phyloP scores from a whole-genome alignment of 1,140 invertebrate species.

The Elymnias hypermnestra region DNA sequence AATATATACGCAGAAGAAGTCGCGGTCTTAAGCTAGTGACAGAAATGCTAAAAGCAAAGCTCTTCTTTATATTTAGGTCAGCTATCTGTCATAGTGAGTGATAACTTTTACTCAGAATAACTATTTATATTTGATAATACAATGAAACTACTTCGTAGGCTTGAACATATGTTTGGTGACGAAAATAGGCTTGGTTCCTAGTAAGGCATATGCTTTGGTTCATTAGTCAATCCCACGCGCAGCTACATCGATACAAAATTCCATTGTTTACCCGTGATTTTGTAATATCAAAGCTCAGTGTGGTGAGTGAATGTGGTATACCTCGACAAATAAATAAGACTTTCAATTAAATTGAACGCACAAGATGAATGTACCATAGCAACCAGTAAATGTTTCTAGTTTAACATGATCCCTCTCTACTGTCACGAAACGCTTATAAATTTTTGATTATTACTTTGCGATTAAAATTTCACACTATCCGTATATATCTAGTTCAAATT shows the following conservation, averaged over 20 bases:
- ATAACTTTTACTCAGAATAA: neutral
- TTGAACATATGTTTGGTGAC: slow-evolving; percentile 8
- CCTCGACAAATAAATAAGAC: slow-evolving; percentile 8
- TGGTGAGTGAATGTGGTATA: slow-evolving; percentile 10
- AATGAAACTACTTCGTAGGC: slow-evolving; percentile 12
- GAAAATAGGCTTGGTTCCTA: slow-evolving; percentile 12
- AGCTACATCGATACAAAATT: slow-evolving; percentile 30
- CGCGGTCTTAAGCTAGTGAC: no score
- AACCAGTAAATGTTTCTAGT: neutral
- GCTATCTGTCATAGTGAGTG: neutral
- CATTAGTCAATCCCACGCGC: slow-evolving; percentile 47
- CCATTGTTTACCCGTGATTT: slow-evolving; percentile 40
- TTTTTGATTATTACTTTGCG: no score
- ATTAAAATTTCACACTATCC: no score
- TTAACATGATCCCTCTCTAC: no score
- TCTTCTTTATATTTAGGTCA: no score
- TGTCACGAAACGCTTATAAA: no score
- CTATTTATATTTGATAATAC: neutral
- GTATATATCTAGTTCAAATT: no score
- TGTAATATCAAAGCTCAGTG: slow-evolving; percentile 25
- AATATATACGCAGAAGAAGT: no score
- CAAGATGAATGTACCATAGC: slow-evolving; percentile 1
- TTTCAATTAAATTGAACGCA: slow-evolving; percentile 5
- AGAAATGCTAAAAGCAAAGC: no score
- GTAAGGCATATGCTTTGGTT: slow-evolving; percentile 22